phyloP scores from a whole-genome alignment of 2,797 vertebrate genomes.

The Xenentodon cancila region DNA sequence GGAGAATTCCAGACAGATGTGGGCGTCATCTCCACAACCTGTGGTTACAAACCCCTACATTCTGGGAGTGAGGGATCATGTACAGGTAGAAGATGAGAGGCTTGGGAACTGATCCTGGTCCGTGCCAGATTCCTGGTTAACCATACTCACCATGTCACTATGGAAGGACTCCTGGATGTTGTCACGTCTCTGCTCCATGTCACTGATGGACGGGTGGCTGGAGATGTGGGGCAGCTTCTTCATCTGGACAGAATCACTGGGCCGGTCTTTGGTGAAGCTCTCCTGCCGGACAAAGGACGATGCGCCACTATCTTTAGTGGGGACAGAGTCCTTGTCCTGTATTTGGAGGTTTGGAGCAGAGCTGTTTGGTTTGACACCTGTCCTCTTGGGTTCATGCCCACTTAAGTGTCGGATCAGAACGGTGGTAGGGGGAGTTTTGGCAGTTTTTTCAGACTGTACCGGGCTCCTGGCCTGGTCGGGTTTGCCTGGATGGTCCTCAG shows the following conservation, averaged over 20 bases:
- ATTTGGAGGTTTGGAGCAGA: slow-evolving; percentile 84
- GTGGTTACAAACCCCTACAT: too few relatives aligned
- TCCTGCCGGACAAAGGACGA: slow-evolving; percentile 87
- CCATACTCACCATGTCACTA: too few relatives aligned
- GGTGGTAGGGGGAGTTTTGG: slow-evolving; percentile 74
- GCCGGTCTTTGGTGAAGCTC: slow-evolving; percentile 94
- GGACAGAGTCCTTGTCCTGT: slow-evolving; percentile 76
- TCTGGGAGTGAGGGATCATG: too few relatives aligned
- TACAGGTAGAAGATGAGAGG: too few relatives aligned
- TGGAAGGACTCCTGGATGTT: slow-evolving; percentile 69
- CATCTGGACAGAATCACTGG: slow-evolving; percentile 78
- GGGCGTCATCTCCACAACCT: too few relatives aligned
- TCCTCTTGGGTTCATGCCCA: slow-evolving; percentile 76
- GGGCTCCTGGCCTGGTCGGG: slow-evolving; percentile 57
- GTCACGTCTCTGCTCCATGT: slow-evolving; percentile 84
- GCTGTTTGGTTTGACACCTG: slow-evolving; percentile 81
- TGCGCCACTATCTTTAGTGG: slow-evolving; percentile 75
- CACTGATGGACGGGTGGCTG: slow-evolving; percentile 91
- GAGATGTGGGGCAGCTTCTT: slow-evolving; percentile 91
- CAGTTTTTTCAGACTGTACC: slow-evolving; percentile 61
- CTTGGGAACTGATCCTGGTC: background rate
- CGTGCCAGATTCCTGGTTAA: too few relatives aligned
- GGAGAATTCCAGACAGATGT: too few relatives aligned
- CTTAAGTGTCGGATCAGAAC: slow-evolving; percentile 78
- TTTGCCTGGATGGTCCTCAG: slow-evolving; percentile 76